These are phyloP conservation scores for Rhadinocentrus ornatus DNA, from an alignment of 2,797 vertebrate species.

Conservation along the genomic window DNA sequence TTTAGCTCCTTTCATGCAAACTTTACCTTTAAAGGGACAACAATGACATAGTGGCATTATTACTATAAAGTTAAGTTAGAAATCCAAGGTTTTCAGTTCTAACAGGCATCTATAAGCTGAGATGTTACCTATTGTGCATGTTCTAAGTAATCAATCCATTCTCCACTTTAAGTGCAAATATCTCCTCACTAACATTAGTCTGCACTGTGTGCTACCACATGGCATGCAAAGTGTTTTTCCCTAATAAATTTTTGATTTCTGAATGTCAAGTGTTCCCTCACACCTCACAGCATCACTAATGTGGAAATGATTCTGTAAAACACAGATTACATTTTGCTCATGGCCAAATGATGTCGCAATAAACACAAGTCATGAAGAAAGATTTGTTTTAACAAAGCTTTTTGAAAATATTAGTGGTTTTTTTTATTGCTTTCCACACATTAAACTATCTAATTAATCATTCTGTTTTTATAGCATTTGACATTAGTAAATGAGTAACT, in stretches of 20 bases:
- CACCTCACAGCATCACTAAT: not conserved
- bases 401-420: not conserved
- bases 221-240: not conserved
- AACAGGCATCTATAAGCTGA: too few species aligned
- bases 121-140: not conserved
- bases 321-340: not conserved
- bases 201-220: not conserved
- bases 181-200: not conserved
- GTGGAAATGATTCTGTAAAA: not conserved
- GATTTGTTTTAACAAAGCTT: too few species aligned
- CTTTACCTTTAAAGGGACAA: too few species aligned
- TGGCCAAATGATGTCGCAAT: too few species aligned
- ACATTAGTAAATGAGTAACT: conserved; percentile 26
- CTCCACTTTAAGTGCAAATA: not conserved
- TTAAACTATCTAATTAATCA: conserved; percentile 16
- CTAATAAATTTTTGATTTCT: not conserved
- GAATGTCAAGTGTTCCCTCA: not conserved
- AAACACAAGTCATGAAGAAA: too few species aligned
- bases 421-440: not conserved
- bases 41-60: too few species aligned
- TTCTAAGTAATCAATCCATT: not conserved
- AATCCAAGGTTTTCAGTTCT: too few species aligned
- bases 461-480: conserved; percentile 21
- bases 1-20: too few species aligned
- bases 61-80: too few species aligned